Base-by-base conservation (phyloP, 2,113 vertebrate species). In the Scolopax mira region DNA sequence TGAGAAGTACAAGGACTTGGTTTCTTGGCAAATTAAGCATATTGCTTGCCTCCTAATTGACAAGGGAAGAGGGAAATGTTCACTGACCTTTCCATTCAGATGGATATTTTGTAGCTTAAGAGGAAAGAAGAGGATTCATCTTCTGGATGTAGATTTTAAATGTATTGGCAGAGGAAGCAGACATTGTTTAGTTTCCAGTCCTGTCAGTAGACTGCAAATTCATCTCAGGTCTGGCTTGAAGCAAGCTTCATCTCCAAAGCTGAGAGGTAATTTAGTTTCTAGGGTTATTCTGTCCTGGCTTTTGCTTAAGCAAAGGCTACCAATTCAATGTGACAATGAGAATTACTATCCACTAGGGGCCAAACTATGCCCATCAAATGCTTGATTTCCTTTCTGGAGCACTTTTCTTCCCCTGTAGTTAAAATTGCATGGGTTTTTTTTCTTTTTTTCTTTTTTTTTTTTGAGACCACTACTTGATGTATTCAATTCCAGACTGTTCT, bases 251-350 rank as follows among this genome's bases (percentile, higher is more conserved):
- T 96, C 95, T 90, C 80, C 71, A 92, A 88, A 96, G 62, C 69
- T 57, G 74, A 85, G 80, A 94, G 61, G 85, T 94, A 92, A 97
- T 96, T 95, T 91, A 84, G 49, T 94, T 93, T 95, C 85, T 86
- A 74, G 89, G n/a, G 90, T 95, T 79, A 84, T 94, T 93, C 70
- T 85, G 42, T 84, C 88, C 81, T 85, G 57, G 66, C 61, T 82
- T 91, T 97, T 90, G 44, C 86, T 97, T 94, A 96, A 96, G 93
- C 52, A 72, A 91, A 96, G 70, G 57, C 90, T 91, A 88, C 92
- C 93, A 85, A 96, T 93, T 94, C 88, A 60, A 78, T 15, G 31
- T 93, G 91, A 96, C 95, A 96, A 91, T 96, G 91, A 97, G 96
- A 97, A 97, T 95, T 88, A 71, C 60, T 91, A 91, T 85, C 94